These are phyloP conservation scores for Trypoxylon attenuatum DNA, from an alignment of 2,888 invertebrate genomes.

Conservation along the genomic window DNA sequence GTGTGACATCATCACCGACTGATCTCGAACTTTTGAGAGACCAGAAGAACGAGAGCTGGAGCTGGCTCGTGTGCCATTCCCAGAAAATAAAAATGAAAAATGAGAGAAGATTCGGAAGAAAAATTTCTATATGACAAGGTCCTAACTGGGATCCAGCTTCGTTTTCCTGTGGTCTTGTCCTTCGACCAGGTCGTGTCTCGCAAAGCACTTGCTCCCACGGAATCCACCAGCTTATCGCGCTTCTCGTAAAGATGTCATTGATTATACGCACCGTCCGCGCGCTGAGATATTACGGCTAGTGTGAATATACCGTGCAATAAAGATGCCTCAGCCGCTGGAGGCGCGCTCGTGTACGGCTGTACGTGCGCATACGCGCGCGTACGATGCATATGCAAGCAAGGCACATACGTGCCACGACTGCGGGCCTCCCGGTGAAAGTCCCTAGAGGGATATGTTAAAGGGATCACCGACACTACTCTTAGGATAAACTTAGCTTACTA, in stretches of 20 bases:
- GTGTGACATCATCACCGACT: conserved; percentile 53
- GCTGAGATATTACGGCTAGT: conserved; percentile 52
- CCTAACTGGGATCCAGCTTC: not conserved
- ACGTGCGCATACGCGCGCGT: conserved; percentile 4
- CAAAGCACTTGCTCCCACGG: conserved; percentile 13
- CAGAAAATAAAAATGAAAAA: too few species aligned
- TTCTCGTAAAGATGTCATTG: conserved; percentile 64
- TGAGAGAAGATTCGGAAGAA: too few species aligned
- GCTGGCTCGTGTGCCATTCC: not conserved
- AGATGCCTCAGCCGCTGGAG: conserved; percentile 31
- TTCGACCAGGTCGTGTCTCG: conserved; percentile 14
- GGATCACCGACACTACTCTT: conserved; percentile 16
- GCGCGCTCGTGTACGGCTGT: not conserved
- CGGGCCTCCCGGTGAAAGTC: conserved; percentile 36
- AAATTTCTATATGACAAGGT: too few species aligned
- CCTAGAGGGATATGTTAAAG: conserved; percentile 22
- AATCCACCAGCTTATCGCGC: conserved; percentile 50
- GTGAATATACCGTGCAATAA: conserved; percentile 55
- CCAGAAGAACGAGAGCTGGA: conserved; percentile 17
- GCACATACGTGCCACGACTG: conserved; percentile 15
- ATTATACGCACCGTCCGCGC: conserved; percentile 54
- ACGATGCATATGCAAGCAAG: conserved; percentile 5
- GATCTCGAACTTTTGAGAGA: conserved; percentile 38
- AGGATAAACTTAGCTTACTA: conserved; percentile 28
- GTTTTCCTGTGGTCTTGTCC: conserved; percentile 6